Evolutionary conservation across 92 coral and sea anemone species (phyloP), one percentile per base, ranked within the genome.

Genomic region (Porites evermanni): DNA sequence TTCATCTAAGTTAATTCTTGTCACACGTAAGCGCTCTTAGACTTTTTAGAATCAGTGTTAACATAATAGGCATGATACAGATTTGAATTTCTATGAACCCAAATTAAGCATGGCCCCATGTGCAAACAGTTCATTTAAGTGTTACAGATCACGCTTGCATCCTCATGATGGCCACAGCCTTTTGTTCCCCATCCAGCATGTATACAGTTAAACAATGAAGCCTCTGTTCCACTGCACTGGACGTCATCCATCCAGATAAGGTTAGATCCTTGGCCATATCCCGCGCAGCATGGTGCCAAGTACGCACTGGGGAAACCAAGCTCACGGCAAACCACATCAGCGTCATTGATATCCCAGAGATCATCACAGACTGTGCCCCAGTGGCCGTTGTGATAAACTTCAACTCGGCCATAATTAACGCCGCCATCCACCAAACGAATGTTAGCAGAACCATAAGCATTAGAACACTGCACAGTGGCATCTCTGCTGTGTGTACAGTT

Each of bases 321-420:
- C 32, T 73, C 7, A 16, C 77, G 63, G 12, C 77, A 73, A 13
- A 73, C 61, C 32, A 73, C 77, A 44, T 73, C 0, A 3, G 80
- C 80, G 18, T 76, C 69, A 23, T 24, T 58, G 21, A 59, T 76
- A 61, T 4, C 80, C 80, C 80, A 76, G 12, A 0, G 0, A 24
- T 76, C 80, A 16, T 76, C 68, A 56, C 80, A 76, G 3, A 76
- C 68, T 1, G 80, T 76, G 67, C 80, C 80, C 80, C 80, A 76
- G 7, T 2, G 21, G 4, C 80, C 53, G 14, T 8, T 23, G 51
- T 58, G 11, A 58, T 76, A 58, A 58, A 76, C 68, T 60, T 76
- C 80, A 14, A 76, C 80, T 21, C 80, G 80, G 80, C 67, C 80
- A 61, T 2, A 58, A 14, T 76, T 0, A 29, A 12, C 12, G 2